These are phyloP conservation scores for Dallia pectoralis DNA, from an alignment of 2,797 vertebrate species.

Conservation along the genomic window DNA sequence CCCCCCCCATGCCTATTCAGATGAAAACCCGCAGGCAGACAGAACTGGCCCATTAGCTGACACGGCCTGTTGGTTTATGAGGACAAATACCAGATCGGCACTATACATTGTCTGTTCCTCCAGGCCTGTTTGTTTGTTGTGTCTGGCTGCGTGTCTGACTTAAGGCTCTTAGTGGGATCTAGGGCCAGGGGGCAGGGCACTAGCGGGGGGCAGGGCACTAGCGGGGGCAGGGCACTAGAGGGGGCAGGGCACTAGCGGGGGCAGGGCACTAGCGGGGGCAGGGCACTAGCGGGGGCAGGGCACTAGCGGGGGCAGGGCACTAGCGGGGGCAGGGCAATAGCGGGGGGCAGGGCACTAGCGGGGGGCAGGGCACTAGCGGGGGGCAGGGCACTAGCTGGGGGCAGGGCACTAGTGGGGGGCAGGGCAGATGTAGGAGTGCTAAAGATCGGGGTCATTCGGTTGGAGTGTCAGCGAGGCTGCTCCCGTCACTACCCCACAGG, in stretches of 20 bases:
- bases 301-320: not conserved
- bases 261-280: not conserved
- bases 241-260: not conserved
- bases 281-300: constrained; percentile 2
- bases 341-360: not conserved
- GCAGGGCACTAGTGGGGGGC: not conserved
- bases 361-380: not conserved
- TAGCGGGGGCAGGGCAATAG: not conserved
- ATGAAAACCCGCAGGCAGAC: constrained; percentile 39
- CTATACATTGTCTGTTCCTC: constrained; percentile 50
- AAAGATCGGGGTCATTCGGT: not conserved
- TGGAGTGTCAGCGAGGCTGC: constrained; percentile 2
- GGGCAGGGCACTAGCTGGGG: not conserved
- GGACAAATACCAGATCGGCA: constrained; percentile 49
- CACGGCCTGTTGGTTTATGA: constrained; percentile 44
- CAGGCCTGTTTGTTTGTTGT: constrained; percentile 45
- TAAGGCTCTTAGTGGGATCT: not conserved
- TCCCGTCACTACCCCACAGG: constrained; percentile 12
- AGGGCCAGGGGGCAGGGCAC: not conserved
- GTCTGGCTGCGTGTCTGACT: constrained; percentile 41
- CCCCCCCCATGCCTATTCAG: constrained; percentile 28
- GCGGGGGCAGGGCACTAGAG: constrained; percentile 1
- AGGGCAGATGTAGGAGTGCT: no score
- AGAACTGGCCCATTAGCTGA: constrained; percentile 46
- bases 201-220: no score